Percentiles rank a stretch among this genome's conserved stretches.
Evolutionary conservation across 2,113 vertebrate genomes (phyloP).

Genomic region (Paedocypris sp.): DNA sequence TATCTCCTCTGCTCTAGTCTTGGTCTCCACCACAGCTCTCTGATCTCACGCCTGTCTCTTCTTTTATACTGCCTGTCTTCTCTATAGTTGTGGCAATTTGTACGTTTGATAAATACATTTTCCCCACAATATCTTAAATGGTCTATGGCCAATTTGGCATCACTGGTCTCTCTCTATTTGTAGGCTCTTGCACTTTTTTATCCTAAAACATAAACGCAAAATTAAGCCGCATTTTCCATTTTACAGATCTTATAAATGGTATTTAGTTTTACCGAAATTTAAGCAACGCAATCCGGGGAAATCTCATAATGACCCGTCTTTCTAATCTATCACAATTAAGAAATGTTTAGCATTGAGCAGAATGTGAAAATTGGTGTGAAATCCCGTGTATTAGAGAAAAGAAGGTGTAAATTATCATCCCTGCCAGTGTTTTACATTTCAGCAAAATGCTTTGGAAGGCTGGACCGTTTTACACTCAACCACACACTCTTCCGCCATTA

Average conservation of each 20-base stretch:
- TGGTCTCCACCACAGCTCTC: constrained; percentile 40
- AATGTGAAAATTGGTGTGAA: constrained; percentile 53
- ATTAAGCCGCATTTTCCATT: too few species aligned
- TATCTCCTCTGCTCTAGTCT: constrained; percentile 43
- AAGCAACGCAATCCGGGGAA: constrained; percentile 36
- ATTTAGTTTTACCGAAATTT: too few species aligned
- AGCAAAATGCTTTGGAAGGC: constrained; percentile 46
- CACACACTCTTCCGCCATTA: constrained; percentile 45
- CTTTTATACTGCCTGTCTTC: constrained; percentile 38
- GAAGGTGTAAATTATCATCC: constrained; percentile 43
- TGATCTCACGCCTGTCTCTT: constrained; percentile 28
- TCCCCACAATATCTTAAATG: too few species aligned
- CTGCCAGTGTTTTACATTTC: constrained; percentile 32
- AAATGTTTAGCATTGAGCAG: constrained; percentile 59
- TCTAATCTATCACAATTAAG: constrained; percentile 62
- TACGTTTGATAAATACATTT: constrained; percentile 36
- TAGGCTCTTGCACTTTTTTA: too few species aligned
- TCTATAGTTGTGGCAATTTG: constrained; percentile 33
- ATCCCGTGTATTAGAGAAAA: constrained; percentile 47
- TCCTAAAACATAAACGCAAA: too few species aligned
- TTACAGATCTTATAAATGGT: too few species aligned
- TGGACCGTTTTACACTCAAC: constrained; percentile 24
- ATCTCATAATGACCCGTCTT: constrained; percentile 70
- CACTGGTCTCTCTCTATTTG: too few species aligned
- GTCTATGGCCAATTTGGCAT: too few species aligned